phyloP scores from a whole-genome alignment of 2,797 vertebrate genomes.

The Margarornis squamiger region DNA sequence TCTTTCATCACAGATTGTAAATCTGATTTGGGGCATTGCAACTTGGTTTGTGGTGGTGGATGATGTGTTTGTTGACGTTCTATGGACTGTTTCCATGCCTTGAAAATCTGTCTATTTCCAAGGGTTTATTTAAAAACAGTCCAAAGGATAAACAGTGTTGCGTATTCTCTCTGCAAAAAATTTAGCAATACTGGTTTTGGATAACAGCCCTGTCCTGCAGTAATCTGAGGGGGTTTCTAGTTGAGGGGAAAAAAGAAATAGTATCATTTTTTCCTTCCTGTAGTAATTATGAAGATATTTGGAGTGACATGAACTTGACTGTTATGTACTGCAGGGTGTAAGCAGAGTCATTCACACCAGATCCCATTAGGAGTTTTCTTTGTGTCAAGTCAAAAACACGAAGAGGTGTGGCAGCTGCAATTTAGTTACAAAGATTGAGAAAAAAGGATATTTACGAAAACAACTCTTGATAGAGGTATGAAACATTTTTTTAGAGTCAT shows the following conservation, averaged over 20 bases:
- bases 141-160: not conserved
- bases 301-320: not conserved
- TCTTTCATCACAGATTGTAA: not conserved
- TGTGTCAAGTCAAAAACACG: not conserved
- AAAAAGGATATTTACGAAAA: not conserved
- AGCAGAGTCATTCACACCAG: not conserved
- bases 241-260: not conserved
- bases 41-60: not conserved
- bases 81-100: not conserved
- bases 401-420: rapidly evolving
- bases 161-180: not conserved
- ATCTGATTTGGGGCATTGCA: not conserved
- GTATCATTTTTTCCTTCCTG: not conserved
- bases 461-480: not conserved
- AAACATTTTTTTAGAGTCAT: not conserved
- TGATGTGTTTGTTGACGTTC: not conserved
- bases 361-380: not conserved
- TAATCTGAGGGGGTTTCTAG: not conserved
- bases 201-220: not conserved
- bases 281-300: not conserved
- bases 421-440: not conserved
- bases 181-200: not conserved
- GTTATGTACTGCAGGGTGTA: not conserved
- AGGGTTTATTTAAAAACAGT: not conserved
- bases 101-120: not conserved